These are phyloP conservation scores for Ormyrus pomaceus DNA, from an alignment of 2,888 invertebrate genomes.

Conservation along the genomic window DNA sequence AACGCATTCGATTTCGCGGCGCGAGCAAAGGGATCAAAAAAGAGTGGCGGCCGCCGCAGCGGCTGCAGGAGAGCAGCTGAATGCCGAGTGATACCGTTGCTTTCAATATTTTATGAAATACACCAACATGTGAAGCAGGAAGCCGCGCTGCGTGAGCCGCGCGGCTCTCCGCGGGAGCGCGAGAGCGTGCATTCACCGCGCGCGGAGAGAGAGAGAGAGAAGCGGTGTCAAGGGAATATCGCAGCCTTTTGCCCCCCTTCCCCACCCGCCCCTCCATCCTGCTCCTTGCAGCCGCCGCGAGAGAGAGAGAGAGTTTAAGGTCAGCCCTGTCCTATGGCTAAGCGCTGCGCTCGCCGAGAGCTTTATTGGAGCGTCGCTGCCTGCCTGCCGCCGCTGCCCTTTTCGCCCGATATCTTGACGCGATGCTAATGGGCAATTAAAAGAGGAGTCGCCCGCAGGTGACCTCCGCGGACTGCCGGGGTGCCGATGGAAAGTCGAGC, in stretches of 20 bases:
- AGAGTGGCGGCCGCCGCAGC: background rate
- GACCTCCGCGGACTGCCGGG: too few species aligned
- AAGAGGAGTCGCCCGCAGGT: too few species aligned
- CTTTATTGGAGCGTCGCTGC: too few species aligned
- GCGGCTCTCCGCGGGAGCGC: conserved; percentile 8
- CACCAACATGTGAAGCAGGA: conserved; percentile 54
- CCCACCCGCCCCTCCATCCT: background rate
- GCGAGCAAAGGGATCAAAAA: too few species aligned
- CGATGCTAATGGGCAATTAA: too few species aligned
- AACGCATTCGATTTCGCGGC: conserved; percentile 44
- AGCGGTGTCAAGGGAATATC: conserved; percentile 56
- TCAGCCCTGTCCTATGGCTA: conserved; percentile 42
- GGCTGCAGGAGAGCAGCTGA: conserved; percentile 10
- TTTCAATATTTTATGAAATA: conserved; percentile 57
- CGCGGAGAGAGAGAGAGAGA: conserved; percentile 23
- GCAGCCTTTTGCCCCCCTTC: conserved; percentile 14
- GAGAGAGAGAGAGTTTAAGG: conserved; percentile 41
- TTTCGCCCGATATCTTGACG: too few species aligned
- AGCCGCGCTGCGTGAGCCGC: conserved; percentile 39
- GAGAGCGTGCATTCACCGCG: conserved; percentile 16
- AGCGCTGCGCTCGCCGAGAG: too few species aligned
- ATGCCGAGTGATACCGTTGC: conserved; percentile 52
- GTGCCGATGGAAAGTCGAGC: too few species aligned
- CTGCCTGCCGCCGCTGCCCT: too few species aligned
- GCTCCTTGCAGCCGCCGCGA: background rate